phyloP scores from a whole-genome alignment of 1,140 invertebrate species.

The Nymphalis io region DNA sequence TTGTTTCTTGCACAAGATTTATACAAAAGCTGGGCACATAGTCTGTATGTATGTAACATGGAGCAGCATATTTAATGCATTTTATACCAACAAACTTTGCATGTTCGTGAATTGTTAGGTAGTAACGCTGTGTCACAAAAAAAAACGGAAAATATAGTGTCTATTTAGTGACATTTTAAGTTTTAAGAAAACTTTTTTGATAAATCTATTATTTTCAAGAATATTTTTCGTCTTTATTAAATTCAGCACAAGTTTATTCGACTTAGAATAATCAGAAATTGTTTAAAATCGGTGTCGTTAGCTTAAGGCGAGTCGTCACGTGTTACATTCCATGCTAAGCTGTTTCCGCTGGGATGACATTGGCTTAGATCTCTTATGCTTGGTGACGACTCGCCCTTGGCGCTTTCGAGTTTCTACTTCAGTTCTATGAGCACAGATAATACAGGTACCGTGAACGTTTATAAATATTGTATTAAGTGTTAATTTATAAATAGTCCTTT shows the following conservation, averaged over 20 bases:
- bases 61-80: no score
- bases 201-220: no score
- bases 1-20: no score
- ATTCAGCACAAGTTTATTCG: not conserved
- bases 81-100: no score
- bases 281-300: conserved; percentile 36
- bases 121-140: no score
- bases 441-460: conserved; percentile 15
- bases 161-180: no score
- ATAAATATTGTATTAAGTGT: not conserved
- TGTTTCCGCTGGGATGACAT: conserved; percentile 44
- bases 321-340: conserved; percentile 59
- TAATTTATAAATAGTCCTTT: not conserved
- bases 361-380: conserved; percentile 37
- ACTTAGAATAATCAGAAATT: conserved; percentile 29
- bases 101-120: no score
- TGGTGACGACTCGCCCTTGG: conserved; percentile 39
- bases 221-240: not conserved
- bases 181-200: no score
- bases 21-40: no score
- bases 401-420: conserved; percentile 32
- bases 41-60: no score
- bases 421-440: conserved; percentile 31
- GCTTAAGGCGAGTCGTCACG: conserved; percentile 45
- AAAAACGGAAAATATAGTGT: no score